A percentile compares a stretch with the other conserved stretches of the same genome.
These are phyloP conservation scores for Chrysodeixis includens DNA, from an alignment of 2,888 invertebrate species.

Conservation along the genomic window DNA sequence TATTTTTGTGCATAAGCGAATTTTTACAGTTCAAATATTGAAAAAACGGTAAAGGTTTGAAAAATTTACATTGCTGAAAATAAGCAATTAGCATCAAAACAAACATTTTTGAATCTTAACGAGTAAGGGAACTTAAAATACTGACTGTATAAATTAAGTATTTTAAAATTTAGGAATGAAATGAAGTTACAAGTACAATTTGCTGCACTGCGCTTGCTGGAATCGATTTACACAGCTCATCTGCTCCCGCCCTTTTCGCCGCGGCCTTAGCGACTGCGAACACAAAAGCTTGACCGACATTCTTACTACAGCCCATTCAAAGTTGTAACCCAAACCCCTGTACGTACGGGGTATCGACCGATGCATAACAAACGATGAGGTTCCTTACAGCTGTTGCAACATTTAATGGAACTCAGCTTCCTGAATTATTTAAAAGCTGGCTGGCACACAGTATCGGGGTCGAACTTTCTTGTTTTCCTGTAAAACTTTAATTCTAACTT, in stretches of 20 bases:
- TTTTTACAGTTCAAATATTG: not conserved
- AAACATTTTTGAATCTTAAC: too few species aligned
- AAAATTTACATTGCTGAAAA: too few species aligned
- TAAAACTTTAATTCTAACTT: too few species aligned
- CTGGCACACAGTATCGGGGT: not conserved
- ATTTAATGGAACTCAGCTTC: not conserved
- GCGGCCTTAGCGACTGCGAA: not conserved
- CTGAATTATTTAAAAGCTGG: not conserved
- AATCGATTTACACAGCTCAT: slow-evolving; percentile 39
- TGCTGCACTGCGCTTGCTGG: slow-evolving; percentile 8
- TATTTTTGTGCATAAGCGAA: not conserved
- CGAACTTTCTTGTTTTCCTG: not conserved
- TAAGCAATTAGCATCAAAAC: too few species aligned
- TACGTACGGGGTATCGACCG: not conserved
- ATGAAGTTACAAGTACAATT: too few species aligned
- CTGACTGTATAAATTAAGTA: too few species aligned
- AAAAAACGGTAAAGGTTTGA: too few species aligned
- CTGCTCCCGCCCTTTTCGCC: slow-evolving; percentile 6
- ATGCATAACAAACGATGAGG: not conserved
- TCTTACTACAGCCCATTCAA: not conserved
- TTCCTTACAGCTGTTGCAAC: not conserved
- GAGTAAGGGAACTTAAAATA: too few species aligned
- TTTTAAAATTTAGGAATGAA: too few species aligned
- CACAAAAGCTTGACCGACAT: slow-evolving; percentile 16
- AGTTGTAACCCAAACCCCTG: not conserved